A percentile compares a stretch with the other conserved stretches of the same genome.
These are phyloP conservation scores for Ganaspis sp. DNA, from an alignment of 1,140 invertebrate species.

Conservation along the genomic window DNA sequence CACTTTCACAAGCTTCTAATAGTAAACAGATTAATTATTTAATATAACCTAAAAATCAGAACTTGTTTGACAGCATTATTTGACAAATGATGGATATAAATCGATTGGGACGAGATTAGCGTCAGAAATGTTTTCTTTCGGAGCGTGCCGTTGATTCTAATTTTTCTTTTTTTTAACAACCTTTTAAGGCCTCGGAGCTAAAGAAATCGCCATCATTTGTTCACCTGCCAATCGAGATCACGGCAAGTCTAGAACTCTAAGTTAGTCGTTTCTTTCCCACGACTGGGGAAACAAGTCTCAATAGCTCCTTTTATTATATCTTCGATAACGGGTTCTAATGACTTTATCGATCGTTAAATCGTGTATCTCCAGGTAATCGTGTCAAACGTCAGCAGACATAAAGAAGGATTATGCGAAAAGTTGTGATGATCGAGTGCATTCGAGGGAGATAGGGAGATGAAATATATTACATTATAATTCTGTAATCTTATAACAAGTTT, in stretches of 20 bases:
- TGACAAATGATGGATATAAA: constrained; percentile 23
- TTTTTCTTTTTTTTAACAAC: background rate
- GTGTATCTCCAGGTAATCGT: constrained; percentile 7
- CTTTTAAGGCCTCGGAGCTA: constrained; percentile 5
- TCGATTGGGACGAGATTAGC: constrained; percentile 5
- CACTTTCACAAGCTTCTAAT: constrained; percentile 17
- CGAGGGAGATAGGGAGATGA: background rate
- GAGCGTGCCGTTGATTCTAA: constrained; percentile 23
- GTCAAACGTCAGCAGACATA: constrained; percentile 16
- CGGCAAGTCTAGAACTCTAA: constrained; percentile 22
- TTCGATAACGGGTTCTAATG: constrained; percentile 24
- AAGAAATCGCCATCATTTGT: constrained; percentile 30
- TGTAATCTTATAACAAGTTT: background rate
- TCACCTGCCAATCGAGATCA: constrained; percentile 29
- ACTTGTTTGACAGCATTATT: background rate
- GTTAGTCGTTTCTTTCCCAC: constrained; percentile 28
- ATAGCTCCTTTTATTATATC: constrained; percentile 27
- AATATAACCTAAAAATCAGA: background rate
- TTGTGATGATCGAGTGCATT: constrained; percentile 9
- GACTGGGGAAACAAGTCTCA: constrained; percentile 23
- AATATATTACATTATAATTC: background rate
- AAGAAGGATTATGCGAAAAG: constrained; percentile 19
- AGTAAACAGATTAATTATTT: constrained; percentile 22
- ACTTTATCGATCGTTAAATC: constrained; percentile 31
- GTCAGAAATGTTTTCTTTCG: constrained; percentile 19